Percentiles rank a stretch among this genome's conserved stretches.
Conservation (phyloP, 1,140 invertebrate genomes). For the Caenorhabditis tropicalis region DNA sequence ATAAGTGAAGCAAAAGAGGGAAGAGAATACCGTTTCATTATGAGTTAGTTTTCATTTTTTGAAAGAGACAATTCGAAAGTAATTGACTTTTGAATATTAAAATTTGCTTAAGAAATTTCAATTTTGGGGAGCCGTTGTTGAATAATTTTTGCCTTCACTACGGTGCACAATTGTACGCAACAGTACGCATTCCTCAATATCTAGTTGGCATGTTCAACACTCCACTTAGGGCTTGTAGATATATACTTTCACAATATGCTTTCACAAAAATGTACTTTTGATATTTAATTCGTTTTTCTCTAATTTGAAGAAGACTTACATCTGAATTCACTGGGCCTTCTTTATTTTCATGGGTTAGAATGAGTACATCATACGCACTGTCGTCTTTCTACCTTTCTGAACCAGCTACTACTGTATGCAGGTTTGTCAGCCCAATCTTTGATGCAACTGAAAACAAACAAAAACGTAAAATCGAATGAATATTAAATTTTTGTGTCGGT, state of each 20-base stretch:
- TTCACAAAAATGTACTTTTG: no score
- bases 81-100: no score
- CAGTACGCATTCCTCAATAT: background rate
- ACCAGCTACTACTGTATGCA: slow-evolving; percentile 39
- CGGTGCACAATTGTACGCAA: slow-evolving; percentile 18
- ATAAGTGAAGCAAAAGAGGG: no score
- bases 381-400: slow-evolving; percentile 16
- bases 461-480: slow-evolving; percentile 41
- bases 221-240: background rate
- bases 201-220: background rate
- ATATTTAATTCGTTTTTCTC: no score
- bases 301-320: background rate
- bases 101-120: no score
- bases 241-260: no score
- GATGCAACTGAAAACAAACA: slow-evolving; percentile 29
- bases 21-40: no score
- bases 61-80: no score
- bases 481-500: slow-evolving; percentile 27
- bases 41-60: no score
- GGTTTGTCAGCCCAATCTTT: slow-evolving; percentile 34
- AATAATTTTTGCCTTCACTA: no score
- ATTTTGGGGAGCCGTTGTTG: no score
- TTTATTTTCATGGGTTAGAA: background rate
- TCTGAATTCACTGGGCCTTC: background rate
- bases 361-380: slow-evolving; percentile 1